A percentile compares a stretch with the other conserved stretches of the same genome.
Conservation (phyloP, 2,797 vertebrate species). For the Bovichtus diacanthus region DNA sequence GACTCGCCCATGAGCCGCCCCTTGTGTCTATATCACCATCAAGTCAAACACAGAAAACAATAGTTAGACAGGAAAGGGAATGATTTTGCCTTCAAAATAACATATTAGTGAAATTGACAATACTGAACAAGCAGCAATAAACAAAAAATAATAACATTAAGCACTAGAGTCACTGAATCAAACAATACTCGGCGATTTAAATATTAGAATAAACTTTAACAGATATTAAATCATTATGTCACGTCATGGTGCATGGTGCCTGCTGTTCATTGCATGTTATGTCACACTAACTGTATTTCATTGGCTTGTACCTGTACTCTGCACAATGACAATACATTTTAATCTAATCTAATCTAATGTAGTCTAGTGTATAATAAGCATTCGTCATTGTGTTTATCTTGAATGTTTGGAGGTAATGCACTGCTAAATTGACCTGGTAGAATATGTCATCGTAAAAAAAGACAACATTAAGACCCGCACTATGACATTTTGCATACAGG, state of each 20-base stretch:
- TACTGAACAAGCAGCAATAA: not conserved
- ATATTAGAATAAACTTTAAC: not conserved
- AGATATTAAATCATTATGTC: not conserved
- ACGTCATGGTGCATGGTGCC: not conserved
- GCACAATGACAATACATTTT: no score
- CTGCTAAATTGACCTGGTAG: not conserved
- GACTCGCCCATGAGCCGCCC: conserved; percentile 83
- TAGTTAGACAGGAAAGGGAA: conserved; percentile 20
- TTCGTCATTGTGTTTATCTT: not conserved
- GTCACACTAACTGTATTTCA: no score
- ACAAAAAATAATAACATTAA: fast-evolving
- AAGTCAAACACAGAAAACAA: conserved; percentile 32
- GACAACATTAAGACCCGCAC: no score
- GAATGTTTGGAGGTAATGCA: not conserved
- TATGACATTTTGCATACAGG: not conserved
- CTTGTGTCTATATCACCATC: conserved; percentile 56
- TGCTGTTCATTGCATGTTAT: not conserved
- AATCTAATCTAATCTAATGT: no score
- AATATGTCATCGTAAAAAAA: no score
- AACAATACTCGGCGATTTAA: not conserved
- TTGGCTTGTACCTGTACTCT: no score
- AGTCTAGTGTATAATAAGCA: not conserved
- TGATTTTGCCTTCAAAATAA: conserved; percentile 27
- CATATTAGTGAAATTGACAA: not conserved
- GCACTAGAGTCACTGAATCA: not conserved